These are phyloP conservation scores for Chrysotoxum bicinctum DNA, from an alignment of 2,888 invertebrate species.

Conservation along the genomic window DNA sequence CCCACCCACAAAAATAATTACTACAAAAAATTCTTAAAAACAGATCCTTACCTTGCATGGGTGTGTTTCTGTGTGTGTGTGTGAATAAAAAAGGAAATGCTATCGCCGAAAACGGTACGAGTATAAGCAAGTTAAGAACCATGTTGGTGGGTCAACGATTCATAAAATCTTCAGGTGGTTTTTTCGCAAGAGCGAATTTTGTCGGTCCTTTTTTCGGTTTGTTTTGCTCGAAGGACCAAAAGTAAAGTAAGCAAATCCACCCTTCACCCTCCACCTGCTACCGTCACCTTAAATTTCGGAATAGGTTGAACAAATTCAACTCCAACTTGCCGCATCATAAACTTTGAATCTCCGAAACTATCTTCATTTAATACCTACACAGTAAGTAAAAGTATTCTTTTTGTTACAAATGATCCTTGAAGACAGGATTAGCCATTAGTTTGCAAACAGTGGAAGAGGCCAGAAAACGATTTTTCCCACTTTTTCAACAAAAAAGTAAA, in stretches of 20 bases:
- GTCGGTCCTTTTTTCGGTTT: neutral
- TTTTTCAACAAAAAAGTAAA: conserved; percentile 17
- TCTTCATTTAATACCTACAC: conserved; percentile 11
- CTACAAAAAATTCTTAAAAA: conserved; percentile 3
- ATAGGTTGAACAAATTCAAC: neutral
- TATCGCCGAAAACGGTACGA: neutral
- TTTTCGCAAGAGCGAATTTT: conserved; percentile 26
- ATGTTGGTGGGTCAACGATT: conserved; percentile 72
- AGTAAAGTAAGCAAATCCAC: neutral
- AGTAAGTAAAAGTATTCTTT: neutral
- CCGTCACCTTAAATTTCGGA: too few relatives aligned
- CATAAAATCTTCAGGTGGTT: conserved; percentile 74
- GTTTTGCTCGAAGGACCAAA: conserved; percentile 16
- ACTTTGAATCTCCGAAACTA: conserved; percentile 26
- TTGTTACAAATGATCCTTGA: conserved; percentile 50
- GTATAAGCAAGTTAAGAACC: conserved; percentile 59
- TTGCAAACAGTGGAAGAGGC: conserved; percentile 36
- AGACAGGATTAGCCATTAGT: conserved; percentile 59
- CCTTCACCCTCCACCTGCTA: neutral
- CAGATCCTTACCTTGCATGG: conserved; percentile 29
- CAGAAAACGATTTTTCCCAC: conserved; percentile 62
- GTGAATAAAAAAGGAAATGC: neutral
- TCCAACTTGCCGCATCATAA: conserved; percentile 25
- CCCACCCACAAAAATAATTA: neutral
- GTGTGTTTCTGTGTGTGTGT: too few relatives aligned